Percentiles rank a stretch among this genome's conserved stretches.
These are phyloP conservation scores for Anguilla rostrata DNA, from an alignment of 2,113 vertebrate species.

Conservation along the genomic window DNA sequence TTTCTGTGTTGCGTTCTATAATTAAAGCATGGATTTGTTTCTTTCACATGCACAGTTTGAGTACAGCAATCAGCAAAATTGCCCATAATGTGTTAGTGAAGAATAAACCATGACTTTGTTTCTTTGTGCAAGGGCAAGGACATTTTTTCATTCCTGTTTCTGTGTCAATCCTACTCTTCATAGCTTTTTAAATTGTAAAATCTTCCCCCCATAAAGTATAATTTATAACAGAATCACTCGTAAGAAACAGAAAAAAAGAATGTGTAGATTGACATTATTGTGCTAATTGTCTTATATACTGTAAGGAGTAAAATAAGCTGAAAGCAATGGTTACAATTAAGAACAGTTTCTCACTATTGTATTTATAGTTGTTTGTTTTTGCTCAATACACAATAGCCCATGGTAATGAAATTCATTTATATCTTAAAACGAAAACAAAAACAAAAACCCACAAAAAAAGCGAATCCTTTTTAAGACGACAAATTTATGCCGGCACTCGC, in stretches of 20 bases:
- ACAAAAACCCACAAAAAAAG: constrained; percentile 9
- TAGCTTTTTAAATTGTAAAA: background rate
- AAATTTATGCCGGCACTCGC: constrained; percentile 26
- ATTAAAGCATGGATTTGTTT: too few relatives aligned
- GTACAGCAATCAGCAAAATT: too few relatives aligned
- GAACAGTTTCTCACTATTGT: background rate
- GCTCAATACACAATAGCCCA: background rate
- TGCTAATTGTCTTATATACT: background rate
- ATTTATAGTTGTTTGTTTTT: background rate
- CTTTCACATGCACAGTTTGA: too few relatives aligned
- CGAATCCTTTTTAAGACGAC: constrained; percentile 20
- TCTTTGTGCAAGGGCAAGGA: too few relatives aligned
- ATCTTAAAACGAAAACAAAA: background rate
- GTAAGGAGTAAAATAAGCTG: background rate
- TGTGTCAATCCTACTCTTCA: background rate
- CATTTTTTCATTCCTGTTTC: background rate
- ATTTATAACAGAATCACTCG: background rate
- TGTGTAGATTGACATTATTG: background rate
- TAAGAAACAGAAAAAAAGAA: background rate
- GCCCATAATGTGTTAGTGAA: too few relatives aligned
- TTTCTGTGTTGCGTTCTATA: too few relatives aligned
- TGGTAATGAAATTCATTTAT: background rate
- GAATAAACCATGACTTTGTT: too few relatives aligned
- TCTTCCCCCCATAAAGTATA: background rate
- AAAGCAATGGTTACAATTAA: constrained; percentile 1